Conservation (phyloP, 1,140 invertebrate species). For the Monomorium pharaonis region DNA sequence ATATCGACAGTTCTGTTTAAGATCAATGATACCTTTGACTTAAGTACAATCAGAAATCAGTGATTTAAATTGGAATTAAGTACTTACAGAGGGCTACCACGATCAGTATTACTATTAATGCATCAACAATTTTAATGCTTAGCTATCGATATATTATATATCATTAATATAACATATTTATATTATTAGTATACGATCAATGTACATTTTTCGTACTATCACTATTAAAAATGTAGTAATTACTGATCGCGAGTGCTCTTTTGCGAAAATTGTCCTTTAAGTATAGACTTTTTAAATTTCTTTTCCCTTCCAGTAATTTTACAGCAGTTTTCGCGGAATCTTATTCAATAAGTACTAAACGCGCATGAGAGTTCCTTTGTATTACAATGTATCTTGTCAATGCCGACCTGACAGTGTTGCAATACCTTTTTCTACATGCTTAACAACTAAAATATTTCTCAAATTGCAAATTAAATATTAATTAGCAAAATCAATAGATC, state of each 20-base stretch:
- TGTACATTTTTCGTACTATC: constrained; percentile 27
- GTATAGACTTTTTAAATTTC: constrained; percentile 10
- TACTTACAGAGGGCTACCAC: constrained; percentile 26
- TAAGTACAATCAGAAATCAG: constrained; percentile 45
- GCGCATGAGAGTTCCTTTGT: constrained; percentile 4
- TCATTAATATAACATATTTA: constrained; percentile 53
- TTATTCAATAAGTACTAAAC: constrained; percentile 42
- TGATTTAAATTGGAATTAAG: constrained; percentile 11
- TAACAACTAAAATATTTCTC: constrained; percentile 18
- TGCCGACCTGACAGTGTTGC: constrained; percentile 15
- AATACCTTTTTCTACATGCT: not conserved
- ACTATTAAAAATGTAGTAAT: constrained; percentile 49
- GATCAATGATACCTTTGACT: constrained; percentile 19
- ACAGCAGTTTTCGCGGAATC: constrained; percentile 13
- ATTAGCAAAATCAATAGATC: constrained; percentile 51
- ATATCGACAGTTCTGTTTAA: constrained; percentile 43
- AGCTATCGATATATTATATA: constrained; percentile 47
- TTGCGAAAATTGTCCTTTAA: constrained; percentile 18
- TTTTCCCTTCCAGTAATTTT: constrained; percentile 4
- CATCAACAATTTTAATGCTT: constrained; percentile 42
- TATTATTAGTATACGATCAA: constrained; percentile 53
- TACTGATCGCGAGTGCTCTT: constrained; percentile 42
- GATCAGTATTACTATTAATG: constrained; percentile 46
- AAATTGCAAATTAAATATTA: constrained; percentile 32
- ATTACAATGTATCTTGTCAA: constrained; percentile 32